Evolutionary conservation across 23 tunicate genomes (phyloP), one percentile per base, ranked within the genome.

Genomic region (Phallusia fumigata): DNA sequence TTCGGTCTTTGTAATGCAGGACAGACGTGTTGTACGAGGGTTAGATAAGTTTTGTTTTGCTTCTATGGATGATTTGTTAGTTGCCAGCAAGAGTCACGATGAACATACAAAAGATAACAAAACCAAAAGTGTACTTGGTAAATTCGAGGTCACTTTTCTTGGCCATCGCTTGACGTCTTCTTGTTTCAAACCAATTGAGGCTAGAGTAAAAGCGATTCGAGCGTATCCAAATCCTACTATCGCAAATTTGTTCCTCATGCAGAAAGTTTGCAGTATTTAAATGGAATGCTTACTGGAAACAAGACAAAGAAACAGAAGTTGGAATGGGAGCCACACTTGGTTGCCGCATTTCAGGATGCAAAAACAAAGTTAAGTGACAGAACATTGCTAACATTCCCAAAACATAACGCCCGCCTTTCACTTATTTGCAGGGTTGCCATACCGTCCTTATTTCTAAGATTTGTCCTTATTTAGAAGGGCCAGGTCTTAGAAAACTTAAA

Each of bases 231-330:
- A 40, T 19, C 79, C 79, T 10, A 31, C 79, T 40, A 76, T 40
- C 44, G 79, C 13, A 32, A 40, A 11, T 76, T 76, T 76, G 45
- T 33, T 33, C 34, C 79, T 12, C 79, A 76, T 40, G 32, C 44
- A 32, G 44, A 76, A 16, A 30, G 21, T 33, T 40, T 76, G 21
- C 36, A 40, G 21, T 40, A 76, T 13, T 40, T 76, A 32, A 76
- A 76, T 16, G 34, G 32, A 10, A 32, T 76, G 44, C 21, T 76
- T 8, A 28, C 36, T 33, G 34, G 34, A 31, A 12, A 30, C 16
- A 76, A 76, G 44, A 10, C 32, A 32, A 21, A 33, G 45, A 76
- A 19, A 33, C n/a, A 31, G 32, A 19, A 76, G 10, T 10, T 76
- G 13, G 16, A 76, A 76, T 51, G 58, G 58, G 15, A 15, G 58